Percentiles rank a stretch among this genome's conserved stretches.
Conservation (phyloP, 1,140 invertebrate species). For the Brachionus rotundiformis region DNA sequence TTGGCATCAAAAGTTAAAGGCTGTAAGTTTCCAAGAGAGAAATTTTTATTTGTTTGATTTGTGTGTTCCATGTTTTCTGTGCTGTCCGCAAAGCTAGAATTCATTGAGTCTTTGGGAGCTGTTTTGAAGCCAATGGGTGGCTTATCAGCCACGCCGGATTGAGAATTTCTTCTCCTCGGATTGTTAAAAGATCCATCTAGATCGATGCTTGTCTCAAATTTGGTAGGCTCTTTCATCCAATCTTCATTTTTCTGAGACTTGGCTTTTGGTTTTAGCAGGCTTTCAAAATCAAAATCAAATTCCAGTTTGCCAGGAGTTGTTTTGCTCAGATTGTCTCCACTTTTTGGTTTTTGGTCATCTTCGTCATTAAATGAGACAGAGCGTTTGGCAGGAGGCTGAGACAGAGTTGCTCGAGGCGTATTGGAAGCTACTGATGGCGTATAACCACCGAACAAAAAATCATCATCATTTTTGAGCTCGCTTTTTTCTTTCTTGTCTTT, state of each 20-base stretch:
- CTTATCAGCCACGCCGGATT: neutral
- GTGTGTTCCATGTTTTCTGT: slow-evolving; percentile 31
- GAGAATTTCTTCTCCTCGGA: neutral
- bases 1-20: neutral
- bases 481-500: neutral
- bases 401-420: neutral
- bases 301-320: slow-evolving; percentile 14
- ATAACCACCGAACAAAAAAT: slow-evolving; percentile 44
- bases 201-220: slow-evolving; percentile 15
- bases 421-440: slow-evolving; percentile 7
- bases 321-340: neutral
- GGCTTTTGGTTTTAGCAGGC: neutral
- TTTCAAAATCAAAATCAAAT: slow-evolving; percentile 23
- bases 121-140: neutral
- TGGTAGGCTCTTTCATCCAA: slow-evolving; percentile 1
- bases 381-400: neutral
- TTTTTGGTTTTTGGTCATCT: neutral
- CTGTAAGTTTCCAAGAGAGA: neutral
- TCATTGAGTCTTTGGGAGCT: slow-evolving; percentile 41
- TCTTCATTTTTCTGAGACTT: neutral
- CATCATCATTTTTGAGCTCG: neutral
- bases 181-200: neutral
- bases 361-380: slow-evolving; percentile 44
- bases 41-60: neutral
- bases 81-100: slow-evolving; percentile 50